A percentile compares a stretch with the other conserved stretches of the same genome.
These are phyloP conservation scores for Tetropium fuscum DNA, from an alignment of 2,888 invertebrate genomes.

Conservation along the genomic window DNA sequence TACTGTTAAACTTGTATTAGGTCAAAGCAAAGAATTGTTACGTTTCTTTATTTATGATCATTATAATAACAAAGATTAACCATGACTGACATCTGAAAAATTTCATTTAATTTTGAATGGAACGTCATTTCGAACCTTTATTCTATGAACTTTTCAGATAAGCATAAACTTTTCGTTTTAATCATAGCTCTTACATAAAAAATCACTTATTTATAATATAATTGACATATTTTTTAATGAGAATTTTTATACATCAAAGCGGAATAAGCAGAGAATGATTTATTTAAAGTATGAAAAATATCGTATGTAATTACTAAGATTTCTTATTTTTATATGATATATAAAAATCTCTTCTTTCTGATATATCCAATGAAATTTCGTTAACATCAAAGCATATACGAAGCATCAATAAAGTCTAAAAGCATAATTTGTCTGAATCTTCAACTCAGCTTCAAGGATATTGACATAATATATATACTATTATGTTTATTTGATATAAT, in stretches of 20 bases:
- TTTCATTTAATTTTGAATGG: too few relatives aligned
- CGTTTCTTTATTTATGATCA: too few relatives aligned
- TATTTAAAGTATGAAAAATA: slow-evolving; percentile 8
- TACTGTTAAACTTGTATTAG: too few relatives aligned
- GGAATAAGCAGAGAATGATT: background rate
- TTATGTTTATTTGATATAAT: background rate
- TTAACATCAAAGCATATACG: slow-evolving; percentile 13
- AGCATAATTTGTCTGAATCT: background rate
- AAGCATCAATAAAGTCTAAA: slow-evolving; percentile 18
- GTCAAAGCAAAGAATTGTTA: too few relatives aligned
- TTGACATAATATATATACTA: background rate
- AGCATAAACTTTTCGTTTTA: too few relatives aligned
- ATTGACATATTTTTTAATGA: too few relatives aligned
- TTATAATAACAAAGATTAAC: too few relatives aligned
- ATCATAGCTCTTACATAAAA: too few relatives aligned
- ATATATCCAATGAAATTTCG: background rate
- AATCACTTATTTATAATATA: too few relatives aligned
- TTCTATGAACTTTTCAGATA: too few relatives aligned
- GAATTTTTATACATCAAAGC: background rate
- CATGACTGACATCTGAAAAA: too few relatives aligned
- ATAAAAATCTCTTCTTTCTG: background rate
- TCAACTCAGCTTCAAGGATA: slow-evolving; percentile 2
- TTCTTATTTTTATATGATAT: slow-evolving; percentile 5
- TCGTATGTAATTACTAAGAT: slow-evolving; percentile 5
- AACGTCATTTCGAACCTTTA: too few relatives aligned